A percentile compares a stretch with the other conserved stretches of the same genome.
phyloP scores from a whole-genome alignment of 2,888 invertebrate genomes.

The Laothoe populi region DNA sequence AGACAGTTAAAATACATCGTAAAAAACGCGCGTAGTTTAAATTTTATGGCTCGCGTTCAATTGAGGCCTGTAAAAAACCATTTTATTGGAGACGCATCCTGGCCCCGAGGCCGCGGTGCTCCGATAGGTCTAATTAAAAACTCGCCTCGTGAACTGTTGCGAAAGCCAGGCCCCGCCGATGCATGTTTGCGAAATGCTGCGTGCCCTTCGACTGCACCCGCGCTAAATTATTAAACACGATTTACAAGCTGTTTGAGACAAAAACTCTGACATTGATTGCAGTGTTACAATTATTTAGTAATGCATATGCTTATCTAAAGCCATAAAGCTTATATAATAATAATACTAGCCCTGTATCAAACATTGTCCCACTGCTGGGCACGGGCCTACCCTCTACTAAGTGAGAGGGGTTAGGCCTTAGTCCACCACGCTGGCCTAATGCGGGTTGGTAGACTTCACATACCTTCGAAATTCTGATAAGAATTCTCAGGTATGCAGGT shows the following conservation, averaged over 20 bases:
- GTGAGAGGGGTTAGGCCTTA: no score
- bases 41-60: slow-evolving; percentile 80
- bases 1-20: slow-evolving; percentile 76
- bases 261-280: slow-evolving; percentile 21
- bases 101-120: slow-evolving; percentile 75
- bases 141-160: slow-evolving; percentile 68
- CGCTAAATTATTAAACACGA: slow-evolving; percentile 41
- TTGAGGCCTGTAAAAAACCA: slow-evolving; percentile 81
- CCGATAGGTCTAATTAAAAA: slow-evolving; percentile 81
- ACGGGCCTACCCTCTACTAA: no score
- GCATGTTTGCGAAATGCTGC: slow-evolving; percentile 58
- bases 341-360: no score
- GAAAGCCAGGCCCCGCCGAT: slow-evolving; percentile 61
- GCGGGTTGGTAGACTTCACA: no score
- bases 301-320: slow-evolving; percentile 10
- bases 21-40: slow-evolving; percentile 79
- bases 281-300: slow-evolving; percentile 10
- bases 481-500: no score
- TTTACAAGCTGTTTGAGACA: slow-evolving; percentile 34
- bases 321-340: no score
- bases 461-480: no score
- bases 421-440: no score
- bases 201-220: slow-evolving; percentile 57
- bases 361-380: no score
- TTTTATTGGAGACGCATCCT: slow-evolving; percentile 82